Conservation (phyloP, 2,113 vertebrate species). For the Nannospalax galili region DNA sequence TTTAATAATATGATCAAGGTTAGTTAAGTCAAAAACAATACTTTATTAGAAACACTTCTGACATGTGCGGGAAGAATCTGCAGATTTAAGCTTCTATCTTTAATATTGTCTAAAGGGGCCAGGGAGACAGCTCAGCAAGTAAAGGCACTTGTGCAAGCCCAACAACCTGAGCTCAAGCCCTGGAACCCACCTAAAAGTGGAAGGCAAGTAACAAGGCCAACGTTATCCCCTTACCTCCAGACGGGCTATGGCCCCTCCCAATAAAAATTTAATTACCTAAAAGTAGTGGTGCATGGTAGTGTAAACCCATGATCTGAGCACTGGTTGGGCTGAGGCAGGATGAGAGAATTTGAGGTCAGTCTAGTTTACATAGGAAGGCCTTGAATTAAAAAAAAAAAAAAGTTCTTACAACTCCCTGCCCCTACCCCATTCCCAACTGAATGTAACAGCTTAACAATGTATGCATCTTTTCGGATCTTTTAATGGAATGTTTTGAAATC, state of each 20-base stretch:
- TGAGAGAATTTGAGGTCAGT: neutral
- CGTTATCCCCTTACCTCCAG: neutral
- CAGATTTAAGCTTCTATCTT: slow-evolving; percentile 32
- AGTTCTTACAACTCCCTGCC: neutral
- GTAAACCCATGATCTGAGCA: neutral
- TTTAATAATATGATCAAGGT: neutral
- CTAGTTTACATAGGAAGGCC: neutral
- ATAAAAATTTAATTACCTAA: neutral
- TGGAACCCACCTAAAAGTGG: neutral
- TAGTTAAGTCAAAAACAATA: slow-evolving; percentile 43
- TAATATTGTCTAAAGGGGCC: neutral
- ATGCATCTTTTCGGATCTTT: neutral
- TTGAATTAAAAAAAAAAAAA: neutral
- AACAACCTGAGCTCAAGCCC: too few species aligned
- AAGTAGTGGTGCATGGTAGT: neutral
- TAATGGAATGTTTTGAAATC: slow-evolving; percentile 72
- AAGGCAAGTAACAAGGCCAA: neutral
- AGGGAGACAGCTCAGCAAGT: neutral
- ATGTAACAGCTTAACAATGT: slow-evolving; percentile 47
- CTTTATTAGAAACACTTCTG: neutral
- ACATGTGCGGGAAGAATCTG: neutral
- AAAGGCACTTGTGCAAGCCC: neutral
- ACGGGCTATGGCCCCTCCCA: too few species aligned
- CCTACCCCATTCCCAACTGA: neutral
- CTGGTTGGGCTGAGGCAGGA: neutral